These are phyloP conservation scores for Hippocampus barbouri DNA, from an alignment of 2,113 vertebrate genomes.

Conservation along the genomic window DNA sequence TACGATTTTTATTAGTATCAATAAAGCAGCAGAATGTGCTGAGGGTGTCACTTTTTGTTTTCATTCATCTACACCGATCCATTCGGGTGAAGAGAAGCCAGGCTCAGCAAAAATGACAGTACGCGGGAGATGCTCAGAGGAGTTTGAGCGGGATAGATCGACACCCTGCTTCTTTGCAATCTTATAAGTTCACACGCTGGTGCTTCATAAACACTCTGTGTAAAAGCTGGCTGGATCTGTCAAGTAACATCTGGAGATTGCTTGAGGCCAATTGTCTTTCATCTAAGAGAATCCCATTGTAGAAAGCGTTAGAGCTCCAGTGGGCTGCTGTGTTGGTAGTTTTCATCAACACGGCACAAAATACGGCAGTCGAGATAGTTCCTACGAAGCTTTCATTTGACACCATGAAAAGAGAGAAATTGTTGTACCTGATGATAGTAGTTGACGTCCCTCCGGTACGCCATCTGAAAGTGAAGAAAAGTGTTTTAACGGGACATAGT, in stretches of 20 bases:
- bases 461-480: slow-evolving; percentile 63
- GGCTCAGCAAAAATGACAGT: slow-evolving; percentile 7
- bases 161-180: background rate
- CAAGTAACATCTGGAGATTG: slow-evolving; percentile 20
- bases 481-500: slow-evolving; percentile 2
- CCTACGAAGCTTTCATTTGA: slow-evolving; percentile 33
- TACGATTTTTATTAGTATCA: slow-evolving; percentile 22
- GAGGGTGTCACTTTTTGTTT: slow-evolving; percentile 21
- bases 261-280: slow-evolving; percentile 22
- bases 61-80: slow-evolving; percentile 16
- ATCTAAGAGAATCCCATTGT: slow-evolving; percentile 31
- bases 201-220: slow-evolving; percentile 19
- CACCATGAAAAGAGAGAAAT: slow-evolving; percentile 18
- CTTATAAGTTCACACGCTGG: slow-evolving; percentile 1
- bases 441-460: slow-evolving; percentile 74
- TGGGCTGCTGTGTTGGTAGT: slow-evolving; percentile 22
- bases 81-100: background rate
- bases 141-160: slow-evolving; percentile 17
- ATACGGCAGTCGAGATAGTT: slow-evolving; percentile 37
- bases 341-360: slow-evolving; percentile 32
- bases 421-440: slow-evolving; percentile 76
- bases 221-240: slow-evolving; percentile 19
- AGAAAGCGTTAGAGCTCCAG: slow-evolving; percentile 34
- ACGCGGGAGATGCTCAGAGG: slow-evolving; percentile 3
- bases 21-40: slow-evolving; percentile 22